phyloP scores from a whole-genome alignment of 2,888 invertebrate genomes.

The Biston stratarius region DNA sequence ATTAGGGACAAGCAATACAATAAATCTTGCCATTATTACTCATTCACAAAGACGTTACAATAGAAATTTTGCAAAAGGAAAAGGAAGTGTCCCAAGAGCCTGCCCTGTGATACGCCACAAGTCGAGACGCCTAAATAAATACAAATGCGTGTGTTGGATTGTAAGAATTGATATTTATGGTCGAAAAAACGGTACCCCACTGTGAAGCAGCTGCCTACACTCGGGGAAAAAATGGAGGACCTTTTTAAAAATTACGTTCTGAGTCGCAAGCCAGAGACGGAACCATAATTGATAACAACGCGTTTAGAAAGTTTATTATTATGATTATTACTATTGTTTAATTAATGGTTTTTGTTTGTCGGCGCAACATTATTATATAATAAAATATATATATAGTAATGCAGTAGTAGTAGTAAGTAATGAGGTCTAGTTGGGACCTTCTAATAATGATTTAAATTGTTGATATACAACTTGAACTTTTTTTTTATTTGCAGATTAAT shows the following conservation, averaged over 20 bases:
- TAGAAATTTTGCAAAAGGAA: slow-evolving; percentile 66
- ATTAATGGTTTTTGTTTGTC: slow-evolving; percentile 32
- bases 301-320: slow-evolving; percentile 51
- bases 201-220: slow-evolving; percentile 69
- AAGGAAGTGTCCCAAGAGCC: slow-evolving; percentile 67
- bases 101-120: slow-evolving; percentile 63
- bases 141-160: slow-evolving; percentile 80
- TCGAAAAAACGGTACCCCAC: slow-evolving; percentile 77
- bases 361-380: not conserved
- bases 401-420: too few species aligned
- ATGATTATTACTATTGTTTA: slow-evolving; percentile 50
- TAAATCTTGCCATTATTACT: slow-evolving; percentile 59
- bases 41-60: slow-evolving; percentile 59
- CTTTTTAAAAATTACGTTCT: slow-evolving; percentile 59
- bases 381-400: too few species aligned
- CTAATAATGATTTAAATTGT: too few species aligned
- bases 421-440: too few species aligned
- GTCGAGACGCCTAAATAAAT: slow-evolving; percentile 77
- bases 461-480: not conserved
- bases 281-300: slow-evolving; percentile 53
- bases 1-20: slow-evolving; percentile 46
- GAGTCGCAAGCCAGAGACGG: slow-evolving; percentile 51
- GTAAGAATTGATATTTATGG: slow-evolving; percentile 84
- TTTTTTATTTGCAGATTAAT: slow-evolving; percentile 19
- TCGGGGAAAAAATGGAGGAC: slow-evolving; percentile 60